Base-by-base conservation (phyloP, 2,797 vertebrate species). In the Streptopelia turtur region DNA sequence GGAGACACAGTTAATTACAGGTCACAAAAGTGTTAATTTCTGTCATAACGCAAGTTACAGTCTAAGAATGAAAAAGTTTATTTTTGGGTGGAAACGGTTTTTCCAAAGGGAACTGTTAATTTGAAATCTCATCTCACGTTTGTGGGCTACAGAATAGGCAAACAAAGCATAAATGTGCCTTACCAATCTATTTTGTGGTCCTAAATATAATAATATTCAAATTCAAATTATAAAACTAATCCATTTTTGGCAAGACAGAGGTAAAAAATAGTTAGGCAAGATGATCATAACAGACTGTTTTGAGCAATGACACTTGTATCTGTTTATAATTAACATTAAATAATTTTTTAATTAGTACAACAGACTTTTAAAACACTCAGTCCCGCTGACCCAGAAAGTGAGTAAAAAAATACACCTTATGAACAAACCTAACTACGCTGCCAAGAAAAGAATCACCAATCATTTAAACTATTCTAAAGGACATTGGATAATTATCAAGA, bases 401-500 rank as follows among this genome's bases (percentile, higher is more conserved):
- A 82, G 63, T 50, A n/a, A 60, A 76, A 76, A 81, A 31, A 33
- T 72, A 21, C 28, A 71, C 27, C 12, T 80, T 50, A 64, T 1
- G 15, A 72, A n/a, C 9, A 70, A 82, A 64, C 3, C 20, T n/a
- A 63, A 79, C 22, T 7, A 2, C 7, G 82, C 27, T 35, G 22
- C 7, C 25, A 43, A 53, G 17, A 11, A 75, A 76, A 56, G 10
- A 30, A 52, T 79, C 43, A 77, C 78, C 78, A 95, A 45, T 87
- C 30, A 83, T 96, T 93, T 93, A 59, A 96, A 83, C 68, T 84
- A 80, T 95, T 97, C 86, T 96, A 90, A 97, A 95, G 76, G 57
- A 89, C 61, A 85, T 9, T 82, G 88, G 56, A 77, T 89, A 96
- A 97, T 95, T 97, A 97, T 96, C 97, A 97, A 95, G 93, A 95